Base-by-base conservation (phyloP, 2,113 vertebrate genomes). In the Catagonus wagneri region DNA sequence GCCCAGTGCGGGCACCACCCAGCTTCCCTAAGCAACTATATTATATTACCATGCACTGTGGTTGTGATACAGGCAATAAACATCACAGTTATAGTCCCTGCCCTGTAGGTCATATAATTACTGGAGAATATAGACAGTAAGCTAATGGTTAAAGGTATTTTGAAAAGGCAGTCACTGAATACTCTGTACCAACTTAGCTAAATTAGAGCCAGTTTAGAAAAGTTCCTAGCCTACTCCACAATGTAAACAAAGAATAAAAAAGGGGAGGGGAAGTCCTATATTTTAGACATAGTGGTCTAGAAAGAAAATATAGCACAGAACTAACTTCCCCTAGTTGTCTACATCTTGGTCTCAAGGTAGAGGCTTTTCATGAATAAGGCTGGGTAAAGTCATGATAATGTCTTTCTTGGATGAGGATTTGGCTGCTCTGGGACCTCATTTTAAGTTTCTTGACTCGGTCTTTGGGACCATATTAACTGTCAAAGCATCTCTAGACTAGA, bases 361-460 rank as follows among this genome's bases (percentile, higher is more conserved):
- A 34, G 44, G 36, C 34, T 93, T 80, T 56, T 79, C 44, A 58
- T 83, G 23, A 71, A 27, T 76, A 44, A 91, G 61, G 19, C 69
- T 94, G 83, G 91, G 20, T 69, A 61, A 16, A 22, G 25, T 88
- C 22, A 27, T 36, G 66, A 17, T 69, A 61, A 29, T 74, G 23
- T 74, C 27, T 94, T 76, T 94, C 39, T 14, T 90, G n/a, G 39
- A 39, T 85, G 52, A 79, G 19, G 20, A 39, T 69, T 61, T 90
- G 54, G 34, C 72, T 90, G 63, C 25, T 19, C 74, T n/a, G 19
- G 34, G 19, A 80, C 32, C 25, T 68, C 27, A 68, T 75, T 86
- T 86, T 44, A 44, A 85, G 52, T 90, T 93, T 86, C 58, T 79
- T 60, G 29, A 71, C 63, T 75, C 63, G 84, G 71, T 63, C 84